Evolutionary conservation across 2,888 invertebrate genomes (phyloP), one percentile per base, ranked within the genome.

Genomic region (Acheta domesticus): DNA sequence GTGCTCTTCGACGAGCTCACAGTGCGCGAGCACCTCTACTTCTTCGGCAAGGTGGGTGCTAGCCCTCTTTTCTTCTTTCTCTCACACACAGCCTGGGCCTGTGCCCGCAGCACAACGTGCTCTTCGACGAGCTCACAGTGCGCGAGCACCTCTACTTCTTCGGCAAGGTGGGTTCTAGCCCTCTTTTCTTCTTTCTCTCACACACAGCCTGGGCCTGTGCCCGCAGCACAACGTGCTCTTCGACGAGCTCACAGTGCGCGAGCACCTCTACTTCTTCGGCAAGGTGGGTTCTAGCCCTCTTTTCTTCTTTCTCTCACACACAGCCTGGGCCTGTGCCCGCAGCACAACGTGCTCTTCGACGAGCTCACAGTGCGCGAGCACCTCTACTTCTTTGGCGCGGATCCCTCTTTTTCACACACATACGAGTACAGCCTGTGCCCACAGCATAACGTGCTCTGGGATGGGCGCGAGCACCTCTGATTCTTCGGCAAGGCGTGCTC

Each of bases 71-170:
- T 23, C 23, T 23, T 23, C 23, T 23, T 23, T 23, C 23, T 23
- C 2, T 23, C 23, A 1, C 23, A 23, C 23, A 89, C 77, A 93
- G 93, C 83, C 88, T 95, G 76, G 95, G 95, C 1, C 88, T 94
- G 48, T 95, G 95, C 87, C 96, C 96, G 0, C 96, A 96, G 85
- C 94, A 95, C 86, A 94, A 96, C 86, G 92, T 95, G 11, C 88
- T 96, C 1, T 96, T 96, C 85, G 92, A 93, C 82, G 93, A 93
- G 82, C 88, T 96, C 73, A 95, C 95, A 0, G 95, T 96, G 2
- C 88, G 88, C 48, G 95, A 96, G 86, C 96, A 96, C 85, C 88
- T 96, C 62, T 89, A 92, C 80, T 96, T 96, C 87, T 96, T 93
- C 84, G 91, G 93, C 75, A 90, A 92, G 83, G 88, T 96, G 23